Evolutionary conservation across 2,888 invertebrate genomes (phyloP).

Genomic region (Cybosia mesomella): DNA sequence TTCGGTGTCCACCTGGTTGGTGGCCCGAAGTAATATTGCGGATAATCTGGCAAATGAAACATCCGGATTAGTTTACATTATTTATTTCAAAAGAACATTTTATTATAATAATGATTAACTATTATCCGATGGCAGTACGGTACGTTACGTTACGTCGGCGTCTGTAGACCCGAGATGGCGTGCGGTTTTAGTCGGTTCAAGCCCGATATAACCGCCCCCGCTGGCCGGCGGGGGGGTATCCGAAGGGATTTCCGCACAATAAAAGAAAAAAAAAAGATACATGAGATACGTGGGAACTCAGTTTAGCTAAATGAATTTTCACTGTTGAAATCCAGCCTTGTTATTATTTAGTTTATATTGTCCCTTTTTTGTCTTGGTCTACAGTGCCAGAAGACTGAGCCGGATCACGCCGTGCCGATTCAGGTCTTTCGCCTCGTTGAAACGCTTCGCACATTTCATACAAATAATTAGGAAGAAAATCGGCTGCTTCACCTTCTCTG

Average conservation of each 20-base stretch:
- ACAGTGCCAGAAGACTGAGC: slow-evolving; percentile 54
- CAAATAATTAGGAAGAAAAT: slow-evolving; percentile 82
- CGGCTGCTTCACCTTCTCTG: slow-evolving; percentile 77
- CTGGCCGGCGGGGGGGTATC: no score
- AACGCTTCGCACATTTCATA: slow-evolving; percentile 84
- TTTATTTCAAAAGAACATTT: slow-evolving; percentile 40
- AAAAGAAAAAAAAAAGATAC: no score
- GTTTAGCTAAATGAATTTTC: background rate
- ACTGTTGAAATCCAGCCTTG: background rate
- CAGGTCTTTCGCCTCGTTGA: slow-evolving; percentile 76
- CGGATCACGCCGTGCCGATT: slow-evolving; percentile 72
- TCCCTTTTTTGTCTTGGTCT: slow-evolving; percentile 60
- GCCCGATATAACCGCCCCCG: no score
- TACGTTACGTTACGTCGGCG: no score
- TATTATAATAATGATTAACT: slow-evolving; percentile 22
- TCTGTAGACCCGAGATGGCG: no score
- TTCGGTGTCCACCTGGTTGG: no score
- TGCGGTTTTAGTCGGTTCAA: no score
- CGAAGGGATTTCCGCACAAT: no score
- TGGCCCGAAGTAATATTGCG: no score
- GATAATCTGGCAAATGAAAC: slow-evolving; percentile 31
- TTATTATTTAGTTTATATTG: slow-evolving; percentile 44
- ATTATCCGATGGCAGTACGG: slow-evolving; percentile 42
- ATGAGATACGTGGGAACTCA: background rate
- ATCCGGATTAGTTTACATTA: slow-evolving; percentile 18